phyloP scores from a whole-genome alignment of 2,113 vertebrate genomes.

The Arenaria interpres region DNA sequence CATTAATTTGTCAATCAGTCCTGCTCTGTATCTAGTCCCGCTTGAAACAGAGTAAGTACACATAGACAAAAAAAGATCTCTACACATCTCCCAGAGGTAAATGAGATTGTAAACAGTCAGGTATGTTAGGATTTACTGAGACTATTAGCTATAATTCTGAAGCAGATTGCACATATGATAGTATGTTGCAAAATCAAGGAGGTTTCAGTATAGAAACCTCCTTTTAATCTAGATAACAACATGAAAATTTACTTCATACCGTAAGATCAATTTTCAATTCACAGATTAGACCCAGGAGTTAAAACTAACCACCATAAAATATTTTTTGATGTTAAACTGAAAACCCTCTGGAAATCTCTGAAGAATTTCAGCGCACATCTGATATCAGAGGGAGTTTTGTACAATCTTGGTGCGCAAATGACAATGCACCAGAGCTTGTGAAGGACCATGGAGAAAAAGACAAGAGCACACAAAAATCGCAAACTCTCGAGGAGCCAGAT shows the following conservation, averaged over 20 bases:
- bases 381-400: not conserved
- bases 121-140: conserved; percentile 54
- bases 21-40: conserved; percentile 45
- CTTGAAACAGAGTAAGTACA: conserved; percentile 45
- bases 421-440: fast-evolving
- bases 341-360: not conserved
- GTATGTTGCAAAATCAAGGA: conserved; percentile 20
- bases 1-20: conserved; percentile 70
- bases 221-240: not conserved
- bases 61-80: not conserved
- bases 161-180: conserved; percentile 31
- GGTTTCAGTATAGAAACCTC: conserved; percentile 30
- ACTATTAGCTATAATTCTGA: conserved; percentile 35
- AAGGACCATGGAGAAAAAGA: not conserved
- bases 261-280: not conserved
- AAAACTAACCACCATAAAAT: not conserved
- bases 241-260: not conserved
- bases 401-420: not conserved
- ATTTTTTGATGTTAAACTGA: not conserved
- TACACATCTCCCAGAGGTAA: conserved; percentile 37
- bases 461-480: not conserved
- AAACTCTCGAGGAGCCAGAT: not conserved
- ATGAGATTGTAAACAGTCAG: conserved; percentile 58
- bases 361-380: not conserved
- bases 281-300: not conserved